A percentile compares a stretch with the other conserved stretches of the same genome.
phyloP scores from a whole-genome alignment of 1,140 invertebrate genomes.

The Saccostrea glomerata region DNA sequence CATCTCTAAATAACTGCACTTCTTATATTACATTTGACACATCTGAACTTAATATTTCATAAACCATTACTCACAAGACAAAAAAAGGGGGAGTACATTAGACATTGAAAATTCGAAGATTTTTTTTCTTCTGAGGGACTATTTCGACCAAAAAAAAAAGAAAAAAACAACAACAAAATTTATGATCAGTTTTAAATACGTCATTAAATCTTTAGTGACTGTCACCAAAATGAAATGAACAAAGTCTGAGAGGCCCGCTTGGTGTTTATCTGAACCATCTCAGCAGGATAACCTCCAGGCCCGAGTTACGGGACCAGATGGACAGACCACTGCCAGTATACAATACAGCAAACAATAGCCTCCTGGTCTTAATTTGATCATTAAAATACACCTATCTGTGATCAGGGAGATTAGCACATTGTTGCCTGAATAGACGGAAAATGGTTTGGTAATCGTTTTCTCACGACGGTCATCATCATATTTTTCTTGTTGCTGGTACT shows the following conservation, averaged over 20 bases:
- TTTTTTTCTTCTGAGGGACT: neutral
- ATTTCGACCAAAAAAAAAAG: neutral
- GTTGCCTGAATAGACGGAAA: too few species aligned
- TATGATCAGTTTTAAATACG: neutral
- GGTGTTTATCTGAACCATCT: constrained; percentile 17
- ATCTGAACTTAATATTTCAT: too few species aligned
- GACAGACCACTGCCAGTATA: neutral
- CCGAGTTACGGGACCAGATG: neutral
- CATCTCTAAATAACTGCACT: too few species aligned
- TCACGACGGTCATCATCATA: too few species aligned
- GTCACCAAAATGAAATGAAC: neutral
- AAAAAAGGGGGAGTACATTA: neutral
- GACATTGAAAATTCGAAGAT: neutral
- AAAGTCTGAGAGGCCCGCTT: neutral
- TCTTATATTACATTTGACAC: too few species aligned
- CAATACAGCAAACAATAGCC: neutral
- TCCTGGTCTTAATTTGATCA: neutral
- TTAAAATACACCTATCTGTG: neutral
- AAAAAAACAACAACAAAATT: neutral
- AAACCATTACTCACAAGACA: too few species aligned
- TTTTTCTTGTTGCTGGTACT: too few species aligned
- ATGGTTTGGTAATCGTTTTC: too few species aligned
- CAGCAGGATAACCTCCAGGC: neutral
- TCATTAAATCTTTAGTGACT: neutral
- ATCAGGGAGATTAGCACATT: neutral